phyloP scores from a whole-genome alignment of 2,797 vertebrate genomes.

The Tamandua tetradactyla region DNA sequence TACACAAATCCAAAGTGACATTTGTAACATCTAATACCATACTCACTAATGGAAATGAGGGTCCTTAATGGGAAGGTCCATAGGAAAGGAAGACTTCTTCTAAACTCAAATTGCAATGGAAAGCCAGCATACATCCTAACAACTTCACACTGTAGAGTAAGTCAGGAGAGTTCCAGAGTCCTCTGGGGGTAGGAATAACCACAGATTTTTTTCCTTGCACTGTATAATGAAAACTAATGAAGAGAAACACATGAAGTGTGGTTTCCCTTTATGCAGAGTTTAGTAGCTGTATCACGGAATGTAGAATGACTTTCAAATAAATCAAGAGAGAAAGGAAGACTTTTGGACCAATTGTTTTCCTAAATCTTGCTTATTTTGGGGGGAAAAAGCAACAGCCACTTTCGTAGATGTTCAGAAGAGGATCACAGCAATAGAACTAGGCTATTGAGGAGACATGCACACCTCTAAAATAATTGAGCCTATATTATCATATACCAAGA shows the following conservation, averaged over 20 bases:
- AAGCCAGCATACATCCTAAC: neutral
- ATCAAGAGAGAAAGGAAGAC: neutral
- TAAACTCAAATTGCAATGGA: neutral
- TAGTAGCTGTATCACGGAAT: neutral
- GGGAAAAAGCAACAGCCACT: neutral
- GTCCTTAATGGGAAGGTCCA: neutral
- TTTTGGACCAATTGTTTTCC: neutral
- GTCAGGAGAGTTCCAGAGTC: neutral
- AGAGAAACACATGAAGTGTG: neutral
- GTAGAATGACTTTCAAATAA: neutral
- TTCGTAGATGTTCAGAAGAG: neutral
- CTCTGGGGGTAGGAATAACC: neutral
- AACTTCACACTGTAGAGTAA: neutral
- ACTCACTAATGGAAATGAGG: neutral
- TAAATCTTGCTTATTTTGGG: slow-evolving; percentile 15
- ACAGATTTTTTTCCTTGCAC: neutral
- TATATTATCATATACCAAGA: neutral
- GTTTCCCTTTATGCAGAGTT: neutral
- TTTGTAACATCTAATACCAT: neutral
- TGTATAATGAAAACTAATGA: slow-evolving; percentile 27
- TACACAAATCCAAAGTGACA: neutral
- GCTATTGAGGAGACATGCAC: neutral
- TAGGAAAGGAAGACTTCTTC: neutral
- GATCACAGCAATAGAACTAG: neutral
- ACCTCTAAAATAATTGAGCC: neutral